A percentile compares a stretch with the other conserved stretches of the same genome.
These are phyloP conservation scores for Rhinoderma darwinii DNA, from an alignment of 2,113 vertebrate genomes.

Conservation along the genomic window DNA sequence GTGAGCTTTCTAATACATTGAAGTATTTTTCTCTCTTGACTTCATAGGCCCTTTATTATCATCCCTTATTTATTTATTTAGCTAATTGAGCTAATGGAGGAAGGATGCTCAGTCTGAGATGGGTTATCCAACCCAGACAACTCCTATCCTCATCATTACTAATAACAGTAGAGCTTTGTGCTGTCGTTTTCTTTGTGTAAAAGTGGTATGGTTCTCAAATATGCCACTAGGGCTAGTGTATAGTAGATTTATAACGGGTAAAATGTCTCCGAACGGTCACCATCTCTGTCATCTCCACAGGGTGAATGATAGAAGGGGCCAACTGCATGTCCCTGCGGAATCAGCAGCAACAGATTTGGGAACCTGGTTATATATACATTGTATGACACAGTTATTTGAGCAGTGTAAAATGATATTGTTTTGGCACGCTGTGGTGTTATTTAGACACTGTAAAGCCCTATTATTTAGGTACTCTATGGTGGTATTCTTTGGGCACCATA, in stretches of 20 bases:
- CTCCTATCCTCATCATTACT: neutral
- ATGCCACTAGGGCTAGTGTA: neutral
- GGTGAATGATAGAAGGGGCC: neutral
- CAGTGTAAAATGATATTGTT: too few species aligned
- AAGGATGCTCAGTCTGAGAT: neutral
- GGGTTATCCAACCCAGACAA: neutral
- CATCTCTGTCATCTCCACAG: neutral
- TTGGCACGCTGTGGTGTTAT: too few species aligned
- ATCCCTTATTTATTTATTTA: neutral
- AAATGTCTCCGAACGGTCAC: neutral
- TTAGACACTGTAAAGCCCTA: too few species aligned
- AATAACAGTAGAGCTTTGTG: neutral
- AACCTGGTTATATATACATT: neutral
- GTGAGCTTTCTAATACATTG: neutral
- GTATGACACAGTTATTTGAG: too few species aligned
- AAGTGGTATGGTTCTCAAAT: neutral
- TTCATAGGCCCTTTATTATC: neutral
- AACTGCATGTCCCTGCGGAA: neutral
- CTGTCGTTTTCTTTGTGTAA: neutral
- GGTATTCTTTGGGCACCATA: too few species aligned
- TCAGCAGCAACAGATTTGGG: neutral
- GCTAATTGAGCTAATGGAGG: constrained; percentile 1
- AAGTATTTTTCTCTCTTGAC: neutral
- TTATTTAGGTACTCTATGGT: too few species aligned
- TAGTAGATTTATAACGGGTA: neutral